Base-by-base conservation (phyloP, 92 coral and sea anemone genomes). In the Phymanthus crucifer region DNA sequence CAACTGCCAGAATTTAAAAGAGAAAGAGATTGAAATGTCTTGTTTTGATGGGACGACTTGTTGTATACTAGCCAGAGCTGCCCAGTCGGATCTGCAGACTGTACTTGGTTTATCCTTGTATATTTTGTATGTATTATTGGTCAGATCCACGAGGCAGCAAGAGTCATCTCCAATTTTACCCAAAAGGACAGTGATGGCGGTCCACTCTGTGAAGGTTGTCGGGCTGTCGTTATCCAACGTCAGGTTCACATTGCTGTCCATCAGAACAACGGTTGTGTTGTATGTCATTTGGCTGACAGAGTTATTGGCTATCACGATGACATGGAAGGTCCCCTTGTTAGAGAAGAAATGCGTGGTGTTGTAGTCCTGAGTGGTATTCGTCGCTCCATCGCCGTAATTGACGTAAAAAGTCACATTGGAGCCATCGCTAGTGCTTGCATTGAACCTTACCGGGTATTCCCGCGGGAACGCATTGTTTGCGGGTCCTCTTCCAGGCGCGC, bases 111-210 rank as follows among this genome's bases (percentile, higher is more conserved):
- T 43, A 50, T 90, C 91, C 69, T 82, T 87, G 83, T 87, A 91
- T 23, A 91, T 76, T 24, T 32, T 45, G 64, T 83, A 84, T 0
- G 91, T 93, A 45, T 86, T 82, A 73, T 91, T 91, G 12, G 93
- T 89, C 54, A 93, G 82, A 31, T 88, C 90, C 17, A 93, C 71
- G 6, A 93, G 71, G 71, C 90, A 93, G 66, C 98, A 93, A 13
- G 98, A 80, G 35, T 91, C 83, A 29, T 84, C 82, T 3, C 98
- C 98, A 56, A 72, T 76, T 77, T 93, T 95, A 16, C 76, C 89
- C 47, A 93, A 56, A 23, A 73, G 70, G 2, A 91, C 66, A 34
- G 18, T 32, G 40, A 93, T 83, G 9, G 79, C 74, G 1, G 95
- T 93, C 61, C 72, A 32, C 12, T 32, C 18, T 13, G 80, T 67